A percentile compares a stretch with the other conserved stretches of the same genome.
phyloP scores from a whole-genome alignment of 2,888 invertebrate species.

The Brenthis ino region DNA sequence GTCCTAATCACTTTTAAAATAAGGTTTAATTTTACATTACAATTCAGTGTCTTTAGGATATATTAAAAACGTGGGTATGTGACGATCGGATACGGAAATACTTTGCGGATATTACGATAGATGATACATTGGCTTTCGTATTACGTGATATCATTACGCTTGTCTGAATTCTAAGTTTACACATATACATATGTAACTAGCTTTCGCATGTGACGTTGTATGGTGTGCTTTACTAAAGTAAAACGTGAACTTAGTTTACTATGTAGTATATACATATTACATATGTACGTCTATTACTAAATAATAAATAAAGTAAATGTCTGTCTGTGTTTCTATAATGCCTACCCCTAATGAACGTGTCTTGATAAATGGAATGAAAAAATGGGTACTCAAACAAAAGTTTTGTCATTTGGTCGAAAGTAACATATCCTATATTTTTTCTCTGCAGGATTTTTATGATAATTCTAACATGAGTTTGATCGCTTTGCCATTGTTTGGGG shows the following conservation, averaged over 20 bases:
- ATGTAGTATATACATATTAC: neutral
- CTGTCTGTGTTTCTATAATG: neutral
- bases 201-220: neutral
- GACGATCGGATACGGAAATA: conserved; percentile 34
- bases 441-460: no score
- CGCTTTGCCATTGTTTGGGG: no score
- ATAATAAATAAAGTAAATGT: neutral
- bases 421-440: no score
- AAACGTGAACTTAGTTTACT: no score
- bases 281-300: neutral
- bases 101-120: conserved; percentile 33
- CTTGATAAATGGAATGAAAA: no score
- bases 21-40: conserved; percentile 23
- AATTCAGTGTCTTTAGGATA: neutral
- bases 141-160: conserved; percentile 39
- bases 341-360: no score
- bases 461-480: no score
- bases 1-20: neutral
- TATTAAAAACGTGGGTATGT: neutral
- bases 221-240: no score
- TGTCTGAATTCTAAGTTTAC: conserved; percentile 18
- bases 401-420: no score
- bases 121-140: conserved; percentile 36
- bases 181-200: neutral
- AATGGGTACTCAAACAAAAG: no score